Conservation (phyloP, 2,797 vertebrate genomes). For the Channa striata region DNA sequence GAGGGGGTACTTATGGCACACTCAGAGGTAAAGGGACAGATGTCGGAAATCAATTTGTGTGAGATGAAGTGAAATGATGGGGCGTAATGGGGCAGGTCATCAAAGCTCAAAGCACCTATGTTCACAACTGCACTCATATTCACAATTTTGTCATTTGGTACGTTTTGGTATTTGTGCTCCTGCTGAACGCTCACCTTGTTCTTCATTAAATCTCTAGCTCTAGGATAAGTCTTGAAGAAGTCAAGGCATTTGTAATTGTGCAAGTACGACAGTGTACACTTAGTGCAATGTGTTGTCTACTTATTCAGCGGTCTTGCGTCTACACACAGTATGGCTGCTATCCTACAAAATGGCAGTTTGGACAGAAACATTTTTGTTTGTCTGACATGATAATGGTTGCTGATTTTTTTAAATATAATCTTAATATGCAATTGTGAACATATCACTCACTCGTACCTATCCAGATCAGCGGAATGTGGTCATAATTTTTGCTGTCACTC, state of each 20-base stretch:
- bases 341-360: constrained; percentile 88
- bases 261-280: constrained; percentile 62
- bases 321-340: constrained; percentile 84
- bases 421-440: constrained; percentile 60
- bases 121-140: constrained; percentile 57
- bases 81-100: constrained; percentile 37
- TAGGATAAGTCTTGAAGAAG: constrained; percentile 30
- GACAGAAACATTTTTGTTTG: constrained; percentile 42
- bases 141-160: constrained; percentile 52
- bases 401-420: constrained; percentile 16
- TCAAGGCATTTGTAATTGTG: constrained; percentile 61
- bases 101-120: constrained; percentile 40
- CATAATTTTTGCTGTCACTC: constrained; percentile 22
- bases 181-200: constrained; percentile 34
- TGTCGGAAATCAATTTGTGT: constrained; percentile 42
- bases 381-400: constrained; percentile 42
- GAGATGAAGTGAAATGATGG: neutral
- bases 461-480: constrained; percentile 19
- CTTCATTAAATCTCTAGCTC: constrained; percentile 25
- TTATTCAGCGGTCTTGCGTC: constrained; percentile 65
- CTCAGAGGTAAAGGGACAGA: constrained; percentile 67
- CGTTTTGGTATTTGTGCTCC: constrained; percentile 69
- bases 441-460: constrained; percentile 32
- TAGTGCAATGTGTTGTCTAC: constrained; percentile 73
- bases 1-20: constrained; percentile 73